phyloP scores from a whole-genome alignment of 2,797 vertebrate species.

The Scolopax rusticola region DNA sequence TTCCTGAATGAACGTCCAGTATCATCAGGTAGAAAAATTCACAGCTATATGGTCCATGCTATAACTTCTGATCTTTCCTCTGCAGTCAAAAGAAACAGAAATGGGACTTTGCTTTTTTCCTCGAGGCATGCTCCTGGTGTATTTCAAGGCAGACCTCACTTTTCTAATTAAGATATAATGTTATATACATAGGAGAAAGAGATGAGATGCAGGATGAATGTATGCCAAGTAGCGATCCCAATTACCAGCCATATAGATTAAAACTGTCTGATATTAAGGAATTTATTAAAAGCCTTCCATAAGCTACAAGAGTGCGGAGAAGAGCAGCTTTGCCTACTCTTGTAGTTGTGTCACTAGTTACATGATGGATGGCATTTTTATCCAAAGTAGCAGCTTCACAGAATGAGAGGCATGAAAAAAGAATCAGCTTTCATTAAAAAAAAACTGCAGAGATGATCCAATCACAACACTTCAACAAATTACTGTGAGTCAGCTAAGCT shows the following conservation, averaged over 20 bases:
- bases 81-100: not conserved
- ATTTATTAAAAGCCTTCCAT: slow-evolving; percentile 59
- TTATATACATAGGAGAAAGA: slow-evolving; percentile 31
- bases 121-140: not conserved
- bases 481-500: slow-evolving; percentile 42
- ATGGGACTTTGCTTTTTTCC: not conserved
- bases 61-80: not conserved
- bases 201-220: slow-evolving; percentile 46
- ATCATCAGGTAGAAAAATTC: slow-evolving; percentile 4
- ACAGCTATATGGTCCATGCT: not conserved
- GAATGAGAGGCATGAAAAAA: not conserved
- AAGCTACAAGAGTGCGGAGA: not conserved
- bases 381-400: slow-evolving; percentile 19
- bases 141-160: slow-evolving; percentile 45
- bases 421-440: not conserved
- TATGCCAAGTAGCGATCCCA: slow-evolving; percentile 42
- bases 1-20: not conserved
- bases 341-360: not conserved
- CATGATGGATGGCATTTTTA: slow-evolving; percentile 33
- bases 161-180: slow-evolving; percentile 62
- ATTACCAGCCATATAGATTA: slow-evolving; percentile 42
- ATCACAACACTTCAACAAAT: slow-evolving; percentile 21
- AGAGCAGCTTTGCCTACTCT: slow-evolving; percentile 3
- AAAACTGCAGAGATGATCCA: not conserved
- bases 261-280: slow-evolving; percentile 24